Evolutionary conservation across 2,797 vertebrate species (phyloP).

Genomic region (Margarornis squamiger): DNA sequence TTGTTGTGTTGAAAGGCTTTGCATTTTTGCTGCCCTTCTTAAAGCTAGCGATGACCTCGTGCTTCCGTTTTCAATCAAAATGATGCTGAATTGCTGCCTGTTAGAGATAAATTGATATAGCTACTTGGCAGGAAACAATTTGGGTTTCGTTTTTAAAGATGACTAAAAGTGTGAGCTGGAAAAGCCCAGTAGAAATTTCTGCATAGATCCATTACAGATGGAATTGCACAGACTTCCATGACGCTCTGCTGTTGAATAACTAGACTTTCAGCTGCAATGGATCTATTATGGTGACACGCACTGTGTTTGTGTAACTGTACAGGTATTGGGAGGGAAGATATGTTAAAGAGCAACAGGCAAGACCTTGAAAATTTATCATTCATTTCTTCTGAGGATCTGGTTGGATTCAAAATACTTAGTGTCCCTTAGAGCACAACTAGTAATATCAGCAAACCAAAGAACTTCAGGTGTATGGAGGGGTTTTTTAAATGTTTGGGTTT

Average conservation of each 20-base stretch:
- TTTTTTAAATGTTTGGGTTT: not conserved
- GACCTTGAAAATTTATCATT: not conserved
- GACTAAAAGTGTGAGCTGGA: not conserved
- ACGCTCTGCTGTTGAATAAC: not conserved
- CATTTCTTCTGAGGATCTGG: not conserved
- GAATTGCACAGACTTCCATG: not conserved
- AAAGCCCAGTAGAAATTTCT: not conserved
- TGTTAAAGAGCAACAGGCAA: not conserved
- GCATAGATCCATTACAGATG: not conserved
- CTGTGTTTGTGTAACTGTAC: not conserved
- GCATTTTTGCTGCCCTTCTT: not conserved
- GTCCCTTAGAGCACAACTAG: not conserved
- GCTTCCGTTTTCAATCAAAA: not conserved
- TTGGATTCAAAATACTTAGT: not conserved
- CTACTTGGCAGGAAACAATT: not conserved
- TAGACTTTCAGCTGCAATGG: not conserved
- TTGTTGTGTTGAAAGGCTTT: not conserved
- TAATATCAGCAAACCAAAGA: not conserved
- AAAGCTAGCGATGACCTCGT: not conserved
- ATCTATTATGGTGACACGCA: rapidly evolving
- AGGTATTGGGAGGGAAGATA: not conserved
- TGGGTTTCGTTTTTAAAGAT: not conserved
- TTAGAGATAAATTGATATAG: not conserved
- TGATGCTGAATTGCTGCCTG: not conserved
- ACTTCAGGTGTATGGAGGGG: not conserved